Evolutionary conservation across 2,797 vertebrate genomes (phyloP), one percentile per base, ranked within the genome.

Genomic region (Naso thynnoides): DNA sequence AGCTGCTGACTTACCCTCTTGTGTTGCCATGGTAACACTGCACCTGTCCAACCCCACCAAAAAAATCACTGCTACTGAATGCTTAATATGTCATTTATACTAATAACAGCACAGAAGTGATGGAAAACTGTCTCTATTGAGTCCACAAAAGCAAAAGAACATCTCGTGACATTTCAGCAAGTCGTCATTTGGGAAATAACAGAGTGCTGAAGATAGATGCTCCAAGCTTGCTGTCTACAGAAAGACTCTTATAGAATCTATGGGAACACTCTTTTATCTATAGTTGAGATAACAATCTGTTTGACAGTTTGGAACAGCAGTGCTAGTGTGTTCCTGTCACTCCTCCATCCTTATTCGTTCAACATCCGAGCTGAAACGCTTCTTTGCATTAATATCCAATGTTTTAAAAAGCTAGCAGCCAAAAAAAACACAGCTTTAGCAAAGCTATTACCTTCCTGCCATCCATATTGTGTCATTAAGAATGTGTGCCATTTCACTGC

Each of bases 21-120:
- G 49, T 57, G 88, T 89, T 90, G 60, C 84, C 76, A 85, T 79
- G 77, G 86, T 84, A 85, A 91, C 89, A 55, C 23, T 50, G 54
- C 52, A 70, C 48, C 74, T 70, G 44, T 61, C 39, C 70, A 57
- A 21, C 13, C 50, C 33, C 31, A 41, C 3, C 39, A 9, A 36
- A 63, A 75, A 61, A 33, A 66, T 60, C 39, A 71, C 29, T 42
- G 16, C 10, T 13, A 2, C 10, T 61, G 50, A 31, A 69, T 58
- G 53, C 61, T 27, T 44, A 15, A 41, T 41, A 49, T 61, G 19
- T 58, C 33, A 38, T 49, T 63, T 61, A 45, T 33, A 48, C 33
- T 56, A 62, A 73, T 66, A 31, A 60, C 58, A 73, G 47, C 33
- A 62, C n/a, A 36, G 18, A 3, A 33, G 29, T 29, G 8, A 18